Evolutionary conservation across 2,888 invertebrate genomes (phyloP), one percentile per base, ranked within the genome.

Genomic region (Ophonus ardosiacus): DNA sequence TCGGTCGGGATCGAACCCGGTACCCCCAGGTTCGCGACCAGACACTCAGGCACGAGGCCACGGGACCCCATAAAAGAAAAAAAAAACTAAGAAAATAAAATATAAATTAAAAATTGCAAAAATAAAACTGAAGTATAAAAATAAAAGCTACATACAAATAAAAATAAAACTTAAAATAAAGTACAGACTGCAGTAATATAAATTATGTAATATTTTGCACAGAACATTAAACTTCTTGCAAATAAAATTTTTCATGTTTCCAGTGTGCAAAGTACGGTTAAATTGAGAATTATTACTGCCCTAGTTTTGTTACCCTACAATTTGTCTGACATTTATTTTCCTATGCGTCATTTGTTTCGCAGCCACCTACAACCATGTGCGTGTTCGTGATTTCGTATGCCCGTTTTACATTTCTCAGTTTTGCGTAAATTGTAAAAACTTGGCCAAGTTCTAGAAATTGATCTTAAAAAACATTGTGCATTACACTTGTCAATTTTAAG

Each of bases 271-370:
- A 74, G 13, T 43, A 15, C 18, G n/a, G 40, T 40, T 40, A 51
- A 74, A 74, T 74, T 74, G 71, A 74, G 71, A 74, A 40, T 74
- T 71, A 71, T 71, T 38, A 71, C 68, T 71, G 68, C 13, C 68
- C 68, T 71, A 71, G 38, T 71, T 74, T 74, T 17, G 6, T 43
- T 74, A 43, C 71, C 71, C 71, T 18, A 40, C n/a, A 63, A 68
- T 68, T 68, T 68, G n/a, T 13, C 8, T 40, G 68, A 68, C 71
- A 43, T 74, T 74, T 18, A 17, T 74, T 74, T 74, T 74, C 18
- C 71, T 40, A 43, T 18, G 43, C 71, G 71, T 43, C 71, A 74
- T 74, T 74, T 74, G 71, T 74, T 74, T 74, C 21, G 18, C 40
- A 24, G 71, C 40, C 68, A 40, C 68, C 68, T 68, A 68, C 68